Conservation (phyloP, 92 coral and sea anemone species). For the Paramuricea clavata region DNA sequence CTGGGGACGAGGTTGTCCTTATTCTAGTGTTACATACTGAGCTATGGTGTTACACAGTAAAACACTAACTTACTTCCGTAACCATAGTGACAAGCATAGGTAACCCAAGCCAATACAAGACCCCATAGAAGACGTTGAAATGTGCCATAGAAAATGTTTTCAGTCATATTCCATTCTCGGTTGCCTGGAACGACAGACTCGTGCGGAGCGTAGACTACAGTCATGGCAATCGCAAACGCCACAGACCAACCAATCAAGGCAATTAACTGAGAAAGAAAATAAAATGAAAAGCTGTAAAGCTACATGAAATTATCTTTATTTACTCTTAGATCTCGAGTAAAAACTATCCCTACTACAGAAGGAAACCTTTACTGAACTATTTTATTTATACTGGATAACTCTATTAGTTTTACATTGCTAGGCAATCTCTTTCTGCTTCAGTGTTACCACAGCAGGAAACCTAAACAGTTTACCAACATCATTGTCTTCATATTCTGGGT, state of each 20-base stretch:
- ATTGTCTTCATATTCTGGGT: too few species aligned
- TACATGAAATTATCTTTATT: not conserved
- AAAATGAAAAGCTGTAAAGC: not conserved
- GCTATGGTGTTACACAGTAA: too few species aligned
- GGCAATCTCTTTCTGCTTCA: too few species aligned
- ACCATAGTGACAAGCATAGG: slow-evolving; percentile 77
- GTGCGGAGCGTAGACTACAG: slow-evolving; percentile 76
- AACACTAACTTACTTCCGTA: slow-evolving; percentile 67
- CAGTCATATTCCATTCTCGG: slow-evolving; percentile 68
- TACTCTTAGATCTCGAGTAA: too few species aligned
- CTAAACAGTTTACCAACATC: too few species aligned
- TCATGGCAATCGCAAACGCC: slow-evolving; percentile 65
- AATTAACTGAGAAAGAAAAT: not conserved
- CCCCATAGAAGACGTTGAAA: slow-evolving; percentile 84
- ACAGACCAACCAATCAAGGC: slow-evolving; percentile 75
- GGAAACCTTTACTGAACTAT: too few species aligned
- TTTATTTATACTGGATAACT: too few species aligned
- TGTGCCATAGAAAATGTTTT: slow-evolving; percentile 78
- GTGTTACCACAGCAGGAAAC: too few species aligned
- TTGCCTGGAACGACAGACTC: slow-evolving; percentile 38
- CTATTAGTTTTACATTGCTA: too few species aligned
- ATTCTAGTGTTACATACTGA: too few species aligned
- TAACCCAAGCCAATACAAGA: slow-evolving; percentile 85
- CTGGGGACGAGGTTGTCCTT: too few species aligned
- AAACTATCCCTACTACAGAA: too few species aligned